A percentile compares a stretch with the other conserved stretches of the same genome.
These are phyloP conservation scores for Thelaira solivaga DNA, from an alignment of 2,888 invertebrate genomes.

Conservation along the genomic window DNA sequence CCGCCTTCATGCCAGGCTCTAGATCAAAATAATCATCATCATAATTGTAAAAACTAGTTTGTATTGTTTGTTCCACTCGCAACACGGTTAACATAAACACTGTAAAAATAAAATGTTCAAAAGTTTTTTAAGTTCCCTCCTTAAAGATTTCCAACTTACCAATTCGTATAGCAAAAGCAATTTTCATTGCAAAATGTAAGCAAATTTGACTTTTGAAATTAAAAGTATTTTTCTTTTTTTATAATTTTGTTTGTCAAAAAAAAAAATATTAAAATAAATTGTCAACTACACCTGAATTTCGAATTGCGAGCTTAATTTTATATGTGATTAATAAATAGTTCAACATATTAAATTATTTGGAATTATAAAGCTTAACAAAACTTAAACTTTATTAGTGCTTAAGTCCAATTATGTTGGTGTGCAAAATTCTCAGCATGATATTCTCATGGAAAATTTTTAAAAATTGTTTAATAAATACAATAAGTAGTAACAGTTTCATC, in stretches of 20 bases:
- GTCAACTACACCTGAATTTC: no score
- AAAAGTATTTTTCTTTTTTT: neutral
- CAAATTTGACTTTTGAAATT: neutral
- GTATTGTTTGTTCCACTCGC: slow-evolving; percentile 21
- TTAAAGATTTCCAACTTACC: slow-evolving; percentile 62
- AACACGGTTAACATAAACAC: slow-evolving; percentile 48
- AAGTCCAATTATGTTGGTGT: no score
- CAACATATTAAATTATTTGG: no score
- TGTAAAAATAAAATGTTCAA: slow-evolving; percentile 2
- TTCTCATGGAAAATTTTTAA: no score
- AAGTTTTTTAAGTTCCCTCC: neutral
- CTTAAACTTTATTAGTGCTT: no score
- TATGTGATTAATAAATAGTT: no score
- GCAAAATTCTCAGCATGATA: no score
- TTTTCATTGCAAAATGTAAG: slow-evolving; percentile 69
- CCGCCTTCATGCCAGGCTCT: slow-evolving; percentile 53
- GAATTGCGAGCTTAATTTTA: no score
- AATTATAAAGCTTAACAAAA: no score
- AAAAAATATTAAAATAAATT: neutral
- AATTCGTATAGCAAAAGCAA: slow-evolving; percentile 62
- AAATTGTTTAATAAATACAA: no score
- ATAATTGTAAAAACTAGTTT: slow-evolving; percentile 36
- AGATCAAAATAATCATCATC: slow-evolving; percentile 60
- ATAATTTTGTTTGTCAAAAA: neutral
- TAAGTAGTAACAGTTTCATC: no score